Conservation (phyloP, 1,140 invertebrate species). For the Sminthurinus signatus region DNA sequence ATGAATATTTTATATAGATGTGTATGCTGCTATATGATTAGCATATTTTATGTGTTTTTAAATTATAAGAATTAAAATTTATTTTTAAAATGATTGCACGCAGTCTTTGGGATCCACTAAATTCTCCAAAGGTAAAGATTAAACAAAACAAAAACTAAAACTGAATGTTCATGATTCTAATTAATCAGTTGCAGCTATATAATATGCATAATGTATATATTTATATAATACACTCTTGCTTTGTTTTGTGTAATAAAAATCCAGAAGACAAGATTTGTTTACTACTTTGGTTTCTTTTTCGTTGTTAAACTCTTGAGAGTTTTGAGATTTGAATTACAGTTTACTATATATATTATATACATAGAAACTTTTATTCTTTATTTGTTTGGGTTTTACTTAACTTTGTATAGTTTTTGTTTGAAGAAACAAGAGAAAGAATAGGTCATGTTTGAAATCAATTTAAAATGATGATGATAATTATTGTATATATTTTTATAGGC, state of each 20-base stretch:
- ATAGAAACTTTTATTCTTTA: not conserved
- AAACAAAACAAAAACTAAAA: not conserved
- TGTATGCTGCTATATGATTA: not conserved
- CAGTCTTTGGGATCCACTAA: conserved; percentile 32
- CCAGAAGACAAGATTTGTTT: not conserved
- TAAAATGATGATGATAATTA: not conserved
- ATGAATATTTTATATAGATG: not conserved
- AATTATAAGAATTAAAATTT: not conserved
- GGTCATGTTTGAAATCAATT: not conserved
- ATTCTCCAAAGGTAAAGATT: conserved; percentile 25
- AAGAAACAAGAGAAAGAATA: not conserved
- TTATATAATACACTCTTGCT: not conserved
- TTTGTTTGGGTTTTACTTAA: not conserved
- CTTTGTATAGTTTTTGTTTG: not conserved
- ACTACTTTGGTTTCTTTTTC: no score
- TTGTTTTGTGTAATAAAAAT: not conserved
- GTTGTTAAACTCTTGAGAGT: no score
- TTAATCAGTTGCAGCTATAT: not conserved
- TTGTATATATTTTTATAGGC: conserved; percentile 26
- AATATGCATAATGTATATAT: not conserved
- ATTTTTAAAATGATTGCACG: conserved; percentile 23
- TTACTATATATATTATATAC: not conserved
- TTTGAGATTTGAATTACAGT: not conserved
- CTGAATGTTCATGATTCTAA: not conserved
- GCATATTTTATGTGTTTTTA: not conserved